These are phyloP conservation scores for Corythornis vintsioides DNA, from an alignment of 2,113 vertebrate genomes.

Conservation along the genomic window DNA sequence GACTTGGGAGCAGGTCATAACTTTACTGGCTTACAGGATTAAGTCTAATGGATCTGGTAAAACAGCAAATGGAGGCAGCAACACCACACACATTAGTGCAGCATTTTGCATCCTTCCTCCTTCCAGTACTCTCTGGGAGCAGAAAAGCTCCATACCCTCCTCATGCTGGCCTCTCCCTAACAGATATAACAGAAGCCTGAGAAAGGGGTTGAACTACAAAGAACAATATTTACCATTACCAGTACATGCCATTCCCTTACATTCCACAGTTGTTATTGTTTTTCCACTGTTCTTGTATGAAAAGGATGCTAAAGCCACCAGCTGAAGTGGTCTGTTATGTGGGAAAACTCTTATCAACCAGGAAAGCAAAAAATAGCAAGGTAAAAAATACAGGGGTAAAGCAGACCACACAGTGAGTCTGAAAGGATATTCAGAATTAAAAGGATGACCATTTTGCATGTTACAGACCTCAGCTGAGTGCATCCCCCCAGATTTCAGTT, in stretches of 20 bases:
- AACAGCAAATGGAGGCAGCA: background rate
- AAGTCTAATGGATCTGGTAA: background rate
- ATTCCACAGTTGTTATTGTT: slow-evolving; percentile 42
- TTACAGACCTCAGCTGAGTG: background rate
- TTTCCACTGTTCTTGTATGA: slow-evolving; percentile 5
- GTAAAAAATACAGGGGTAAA: slow-evolving; percentile 8
- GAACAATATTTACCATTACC: slow-evolving; percentile 45
- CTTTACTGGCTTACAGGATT: background rate
- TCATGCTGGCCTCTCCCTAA: background rate
- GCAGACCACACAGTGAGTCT: slow-evolving; percentile 8
- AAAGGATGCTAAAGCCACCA: slow-evolving; percentile 55
- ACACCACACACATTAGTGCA: background rate
- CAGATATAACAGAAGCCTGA: background rate
- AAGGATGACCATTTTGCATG: background rate
- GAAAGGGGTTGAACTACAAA: slow-evolving; percentile 10
- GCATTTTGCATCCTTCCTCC: background rate
- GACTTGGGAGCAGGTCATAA: background rate
- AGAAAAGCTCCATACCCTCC: background rate
- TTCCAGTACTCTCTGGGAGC: background rate
- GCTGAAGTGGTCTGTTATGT: background rate
- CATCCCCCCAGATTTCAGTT: background rate
- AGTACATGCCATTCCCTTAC: slow-evolving; percentile 42
- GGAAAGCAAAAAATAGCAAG: background rate
- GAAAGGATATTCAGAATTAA: background rate
- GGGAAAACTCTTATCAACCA: slow-evolving; percentile 32